Base-by-base conservation (phyloP, 2,888 invertebrate species). In the Homarus gammarus region DNA sequence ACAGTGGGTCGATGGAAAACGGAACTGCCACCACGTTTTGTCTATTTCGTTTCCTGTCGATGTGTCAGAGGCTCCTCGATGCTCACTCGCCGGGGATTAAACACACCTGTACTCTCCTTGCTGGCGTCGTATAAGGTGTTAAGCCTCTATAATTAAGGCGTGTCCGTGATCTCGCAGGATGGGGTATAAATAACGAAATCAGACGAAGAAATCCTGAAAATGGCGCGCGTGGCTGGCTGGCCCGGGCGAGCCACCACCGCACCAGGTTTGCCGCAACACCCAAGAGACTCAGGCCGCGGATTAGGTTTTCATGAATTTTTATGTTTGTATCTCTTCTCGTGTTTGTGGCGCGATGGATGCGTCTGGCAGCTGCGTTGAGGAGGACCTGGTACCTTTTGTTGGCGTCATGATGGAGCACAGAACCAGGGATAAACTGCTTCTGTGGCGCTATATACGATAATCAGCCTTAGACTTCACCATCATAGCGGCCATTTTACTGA, bases 1-100 rank as follows among this genome's bases (percentile, higher is more conserved):
- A 90, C 85, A 81, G 85, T 88, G 85, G 89, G 87, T 87, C 87
- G 87, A 87, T 87, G 78, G 87, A 81, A 86, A 81, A 81, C 81
- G 81, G 81, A 81, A 33, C 79, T 79, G 5, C 33, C 56, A 15
- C 31, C 49, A 56, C 31, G 31, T 51, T 79, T 56, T 79, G 31
- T 56, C 56, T 33, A 31, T 56, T 61, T 79, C 33, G 12, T 36
- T 79, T 31, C 33, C 33, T 56, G 56, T 56, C 56, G 36, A 51
- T 40, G 51, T 51, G 33, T 79, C 51, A 18, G 33, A 36, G 79
- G 18, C 27, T 15, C 10, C 12, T 36, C 22, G 10, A 15, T 61
- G 10, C 15, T 2, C 56, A 5, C 56, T 10, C 31, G 38, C 49
- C n/a, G 36, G 12, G 61, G 36, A 70, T 70, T 36, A 36, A 31